Evolutionary conservation across 2,113 vertebrate species (phyloP).

Genomic region (Pseudorhombus dupliciocellatus): DNA sequence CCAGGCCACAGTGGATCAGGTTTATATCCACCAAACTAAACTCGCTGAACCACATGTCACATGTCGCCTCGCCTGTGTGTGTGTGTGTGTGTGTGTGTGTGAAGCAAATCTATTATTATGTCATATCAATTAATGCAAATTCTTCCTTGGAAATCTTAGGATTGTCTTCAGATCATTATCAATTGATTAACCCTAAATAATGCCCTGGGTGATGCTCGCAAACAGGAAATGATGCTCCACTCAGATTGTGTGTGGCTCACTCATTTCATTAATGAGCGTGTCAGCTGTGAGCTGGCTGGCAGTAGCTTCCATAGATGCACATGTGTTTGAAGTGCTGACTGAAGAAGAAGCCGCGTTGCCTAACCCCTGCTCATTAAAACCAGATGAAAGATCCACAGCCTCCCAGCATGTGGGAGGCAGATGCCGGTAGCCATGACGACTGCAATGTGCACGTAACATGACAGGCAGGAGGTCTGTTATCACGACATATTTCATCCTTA

Average conservation of each 20-base stretch:
- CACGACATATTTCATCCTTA: conserved; percentile 7
- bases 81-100: too few species aligned
- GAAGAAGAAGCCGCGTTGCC: conserved; percentile 33
- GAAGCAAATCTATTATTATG: too few species aligned
- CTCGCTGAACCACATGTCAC: too few species aligned
- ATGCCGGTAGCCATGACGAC: conserved; percentile 53
- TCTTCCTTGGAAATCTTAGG: too few species aligned
- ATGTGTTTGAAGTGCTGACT: conserved; percentile 65
- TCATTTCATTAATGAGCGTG: neutral
- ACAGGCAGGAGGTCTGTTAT: neutral
- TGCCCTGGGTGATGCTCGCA: neutral
- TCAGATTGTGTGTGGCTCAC: neutral
- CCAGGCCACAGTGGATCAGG: too few species aligned
- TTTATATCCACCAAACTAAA: too few species aligned
- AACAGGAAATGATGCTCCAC: neutral
- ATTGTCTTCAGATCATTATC: too few species aligned
- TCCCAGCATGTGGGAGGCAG: conserved; percentile 71
- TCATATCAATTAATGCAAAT: neutral
- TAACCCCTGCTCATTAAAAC: conserved; percentile 57
- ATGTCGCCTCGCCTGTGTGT: too few species aligned
- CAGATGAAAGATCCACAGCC: conserved; percentile 46
- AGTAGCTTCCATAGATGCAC: conserved; percentile 38
- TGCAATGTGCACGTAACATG: conserved; percentile 16
- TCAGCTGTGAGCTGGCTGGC: conserved; percentile 9
- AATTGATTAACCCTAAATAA: too few species aligned